These are phyloP conservation scores for Galerucella calmariensis DNA, from an alignment of 2,888 invertebrate genomes.

Conservation along the genomic window DNA sequence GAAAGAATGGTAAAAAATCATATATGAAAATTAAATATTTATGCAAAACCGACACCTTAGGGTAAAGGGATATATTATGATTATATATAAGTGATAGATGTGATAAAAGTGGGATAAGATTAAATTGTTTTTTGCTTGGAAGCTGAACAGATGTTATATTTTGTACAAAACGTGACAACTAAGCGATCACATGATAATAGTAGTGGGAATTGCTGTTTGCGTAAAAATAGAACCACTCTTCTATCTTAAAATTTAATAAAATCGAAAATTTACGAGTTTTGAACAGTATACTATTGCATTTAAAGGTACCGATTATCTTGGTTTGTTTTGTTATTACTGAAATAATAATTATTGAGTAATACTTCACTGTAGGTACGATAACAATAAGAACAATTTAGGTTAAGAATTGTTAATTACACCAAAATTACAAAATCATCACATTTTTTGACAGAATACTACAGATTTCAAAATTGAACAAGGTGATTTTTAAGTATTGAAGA, in stretches of 20 bases:
- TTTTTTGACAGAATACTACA: too few relatives aligned
- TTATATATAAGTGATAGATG: not conserved
- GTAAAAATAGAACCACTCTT: slow-evolving; percentile 7
- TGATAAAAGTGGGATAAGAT: not conserved
- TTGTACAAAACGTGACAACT: slow-evolving; percentile 22
- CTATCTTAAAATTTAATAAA: not conserved
- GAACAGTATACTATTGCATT: not conserved
- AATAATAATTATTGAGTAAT: too few relatives aligned
- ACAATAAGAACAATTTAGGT: too few relatives aligned
- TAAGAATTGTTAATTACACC: too few relatives aligned
- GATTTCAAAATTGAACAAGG: too few relatives aligned
- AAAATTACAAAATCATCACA: too few relatives aligned
- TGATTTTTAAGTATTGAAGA: too few relatives aligned
- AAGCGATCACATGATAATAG: slow-evolving; percentile 11
- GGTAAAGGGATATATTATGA: not conserved
- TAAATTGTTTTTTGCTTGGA: slow-evolving; percentile 20
- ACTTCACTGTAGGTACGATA: too few relatives aligned
- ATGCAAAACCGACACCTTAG: too few relatives aligned
- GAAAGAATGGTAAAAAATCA: too few relatives aligned
- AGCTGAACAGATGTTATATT: slow-evolving; percentile 27
- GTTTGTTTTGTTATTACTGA: not conserved
- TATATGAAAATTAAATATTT: too few relatives aligned
- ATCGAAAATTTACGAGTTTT: not conserved
- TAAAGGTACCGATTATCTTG: not conserved
- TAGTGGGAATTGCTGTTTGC: not conserved